Percentiles rank a stretch among this genome's conserved stretches.
Evolutionary conservation across 2,113 vertebrate genomes (phyloP).

Genomic region (Gymnarchus niloticus): DNA sequence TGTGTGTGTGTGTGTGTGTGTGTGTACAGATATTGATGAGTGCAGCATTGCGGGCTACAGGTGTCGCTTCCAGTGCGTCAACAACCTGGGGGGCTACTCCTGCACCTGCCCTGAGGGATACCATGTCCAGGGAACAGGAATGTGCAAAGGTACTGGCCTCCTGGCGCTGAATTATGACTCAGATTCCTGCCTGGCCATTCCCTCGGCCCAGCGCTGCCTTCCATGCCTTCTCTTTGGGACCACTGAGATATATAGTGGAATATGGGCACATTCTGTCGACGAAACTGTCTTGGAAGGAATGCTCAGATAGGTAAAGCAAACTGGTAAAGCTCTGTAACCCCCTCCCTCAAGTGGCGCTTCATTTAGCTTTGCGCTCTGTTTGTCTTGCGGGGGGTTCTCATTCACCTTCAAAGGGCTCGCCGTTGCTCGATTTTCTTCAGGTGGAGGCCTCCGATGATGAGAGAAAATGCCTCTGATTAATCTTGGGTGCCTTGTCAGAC

Average conservation of each 20-base stretch:
- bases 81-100: conserved; percentile 75
- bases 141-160: conserved; percentile 70
- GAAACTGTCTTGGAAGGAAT: conserved; percentile 39
- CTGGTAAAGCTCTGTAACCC: neutral
- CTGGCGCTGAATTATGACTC: conserved; percentile 28
- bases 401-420: conserved; percentile 40
- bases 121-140: conserved; percentile 73
- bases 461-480: conserved; percentile 46
- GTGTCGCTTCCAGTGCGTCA: conserved; percentile 78
- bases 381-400: conserved; percentile 50
- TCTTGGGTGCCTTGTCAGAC: conserved; percentile 55
- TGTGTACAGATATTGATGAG: conserved; percentile 73
- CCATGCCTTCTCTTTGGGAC: neutral
- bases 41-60: conserved; percentile 75
- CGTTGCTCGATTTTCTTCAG: conserved; percentile 56
- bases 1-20: neutral
- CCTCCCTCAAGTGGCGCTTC: neutral
- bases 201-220: conserved; percentile 19
- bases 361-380: conserved; percentile 48
- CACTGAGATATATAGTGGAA: conserved; percentile 35
- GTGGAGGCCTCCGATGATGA: conserved; percentile 49
- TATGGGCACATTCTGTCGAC: conserved; percentile 36
- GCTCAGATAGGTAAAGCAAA: neutral
- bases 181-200: neutral
- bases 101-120: conserved; percentile 81